phyloP scores from a whole-genome alignment of 1,140 invertebrate genomes.

The Olivierus martensii region DNA sequence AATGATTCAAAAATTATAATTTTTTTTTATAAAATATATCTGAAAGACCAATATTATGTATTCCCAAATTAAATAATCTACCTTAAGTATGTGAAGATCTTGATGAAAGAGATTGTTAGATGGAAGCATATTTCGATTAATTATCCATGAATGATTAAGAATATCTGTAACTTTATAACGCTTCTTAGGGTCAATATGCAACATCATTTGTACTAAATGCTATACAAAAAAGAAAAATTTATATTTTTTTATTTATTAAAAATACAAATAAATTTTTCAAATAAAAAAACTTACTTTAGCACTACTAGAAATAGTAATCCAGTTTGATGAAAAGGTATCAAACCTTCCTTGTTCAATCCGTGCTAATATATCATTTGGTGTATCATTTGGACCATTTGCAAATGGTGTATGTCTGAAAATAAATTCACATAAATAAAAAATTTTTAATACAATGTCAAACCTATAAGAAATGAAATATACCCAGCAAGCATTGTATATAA shows the following conservation, averaged over 20 bases:
- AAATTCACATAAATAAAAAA: not conserved
- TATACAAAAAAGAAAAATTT: conserved; percentile 18
- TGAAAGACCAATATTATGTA: no score
- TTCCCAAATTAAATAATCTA: conserved; percentile 11
- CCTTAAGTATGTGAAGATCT: conserved; percentile 30
- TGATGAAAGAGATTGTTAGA: conserved; percentile 19
- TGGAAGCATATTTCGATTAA: conserved; percentile 41
- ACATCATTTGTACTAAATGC: conserved; percentile 76
- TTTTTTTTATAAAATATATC: no score
- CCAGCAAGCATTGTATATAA: conserved; percentile 73
- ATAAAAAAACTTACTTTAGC: conserved; percentile 47
- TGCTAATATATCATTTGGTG: conserved; percentile 76
- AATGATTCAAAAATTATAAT: conserved; percentile 22
- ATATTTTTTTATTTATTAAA: no score
- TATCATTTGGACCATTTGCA: conserved; percentile 78
- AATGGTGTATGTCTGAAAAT: conserved; percentile 70
- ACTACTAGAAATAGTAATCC: conserved; percentile 56
- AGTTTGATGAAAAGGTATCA: conserved; percentile 55
- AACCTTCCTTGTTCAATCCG: conserved; percentile 83
- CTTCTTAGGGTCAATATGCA: conserved; percentile 79
- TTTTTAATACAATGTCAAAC: no score
- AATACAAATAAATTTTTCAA: no score
- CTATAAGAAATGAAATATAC: conserved; percentile 1
- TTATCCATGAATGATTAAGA: conserved; percentile 73
- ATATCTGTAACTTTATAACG: conserved; percentile 71